These are phyloP conservation scores for Pseudococcus longispinus DNA, from an alignment of 2,888 invertebrate species.

Conservation along the genomic window DNA sequence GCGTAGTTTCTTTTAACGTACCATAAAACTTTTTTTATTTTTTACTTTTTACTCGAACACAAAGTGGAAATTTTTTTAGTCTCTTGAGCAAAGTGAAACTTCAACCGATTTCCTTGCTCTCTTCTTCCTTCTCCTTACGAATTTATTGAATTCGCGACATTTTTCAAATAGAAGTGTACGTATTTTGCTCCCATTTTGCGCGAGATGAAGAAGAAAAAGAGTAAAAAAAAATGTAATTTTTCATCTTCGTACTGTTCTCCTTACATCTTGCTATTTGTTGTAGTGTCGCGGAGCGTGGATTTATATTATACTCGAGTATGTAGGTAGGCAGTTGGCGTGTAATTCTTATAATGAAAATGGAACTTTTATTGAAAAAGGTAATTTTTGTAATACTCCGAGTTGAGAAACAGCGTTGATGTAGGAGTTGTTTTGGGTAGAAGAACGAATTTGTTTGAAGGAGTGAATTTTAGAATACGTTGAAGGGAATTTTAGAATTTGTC, in stretches of 20 bases:
- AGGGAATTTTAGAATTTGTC: neutral
- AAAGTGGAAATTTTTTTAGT: slow-evolving; percentile 15
- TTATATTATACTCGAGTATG: neutral
- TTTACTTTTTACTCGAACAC: neutral
- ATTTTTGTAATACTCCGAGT: neutral
- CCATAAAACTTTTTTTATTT: slow-evolving; percentile 2
- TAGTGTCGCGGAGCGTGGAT: neutral
- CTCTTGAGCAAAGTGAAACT: slow-evolving; percentile 19
- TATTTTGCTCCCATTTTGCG: neutral
- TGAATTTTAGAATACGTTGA: neutral
- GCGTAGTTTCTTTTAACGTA: slow-evolving; percentile 4
- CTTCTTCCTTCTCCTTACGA: neutral
- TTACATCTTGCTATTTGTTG: neutral
- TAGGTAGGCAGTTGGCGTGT: neutral
- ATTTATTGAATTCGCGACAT: slow-evolving; percentile 28
- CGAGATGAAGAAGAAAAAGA: neutral
- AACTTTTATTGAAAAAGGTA: neutral
- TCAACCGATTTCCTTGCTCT: slow-evolving; percentile 1
- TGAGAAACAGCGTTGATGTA: neutral
- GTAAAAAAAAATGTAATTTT: neutral
- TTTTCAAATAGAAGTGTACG: neutral
- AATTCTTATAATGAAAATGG: neutral
- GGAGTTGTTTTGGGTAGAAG: neutral
- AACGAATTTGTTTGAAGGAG: neutral
- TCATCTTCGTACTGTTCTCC: neutral